phyloP scores from a whole-genome alignment of 1,140 invertebrate genomes.

The Planococcus citri region DNA sequence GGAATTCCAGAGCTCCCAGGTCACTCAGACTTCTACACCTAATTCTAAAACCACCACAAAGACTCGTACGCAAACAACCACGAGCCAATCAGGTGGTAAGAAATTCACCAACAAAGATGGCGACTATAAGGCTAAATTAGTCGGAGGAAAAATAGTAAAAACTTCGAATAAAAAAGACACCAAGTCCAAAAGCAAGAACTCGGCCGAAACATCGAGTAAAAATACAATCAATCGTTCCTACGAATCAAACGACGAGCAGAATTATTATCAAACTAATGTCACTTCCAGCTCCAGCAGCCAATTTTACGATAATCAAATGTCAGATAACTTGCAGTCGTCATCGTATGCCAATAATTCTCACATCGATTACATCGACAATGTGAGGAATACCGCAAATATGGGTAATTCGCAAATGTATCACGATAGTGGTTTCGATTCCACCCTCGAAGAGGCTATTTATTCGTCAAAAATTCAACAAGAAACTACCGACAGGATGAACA shows the following conservation, averaged over 20 bases:
- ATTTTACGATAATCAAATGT: background rate
- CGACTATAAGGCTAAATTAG: slow-evolving; percentile 22
- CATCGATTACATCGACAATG: background rate
- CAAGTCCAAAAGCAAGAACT: no score
- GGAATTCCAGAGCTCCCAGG: background rate
- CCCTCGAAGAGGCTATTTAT: background rate
- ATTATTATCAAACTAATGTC: background rate
- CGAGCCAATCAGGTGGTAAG: background rate
- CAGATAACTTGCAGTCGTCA: background rate
- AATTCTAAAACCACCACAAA: background rate
- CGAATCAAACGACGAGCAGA: no score
- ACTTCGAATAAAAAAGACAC: background rate
- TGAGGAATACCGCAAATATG: no score
- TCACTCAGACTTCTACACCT: background rate
- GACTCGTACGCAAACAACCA: background rate
- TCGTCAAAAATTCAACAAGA: background rate
- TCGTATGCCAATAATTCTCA: background rate
- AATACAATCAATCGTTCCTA: no score
- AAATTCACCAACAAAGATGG: slow-evolving; percentile 4
- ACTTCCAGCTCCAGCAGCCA: background rate
- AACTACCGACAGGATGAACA: background rate
- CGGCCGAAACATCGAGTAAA: no score
- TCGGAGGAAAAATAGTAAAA: slow-evolving; percentile 27
- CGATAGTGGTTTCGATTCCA: background rate
- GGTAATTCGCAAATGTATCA: no score